phyloP scores from a whole-genome alignment of 2,888 invertebrate species.

The Ormyrus pomaceus region DNA sequence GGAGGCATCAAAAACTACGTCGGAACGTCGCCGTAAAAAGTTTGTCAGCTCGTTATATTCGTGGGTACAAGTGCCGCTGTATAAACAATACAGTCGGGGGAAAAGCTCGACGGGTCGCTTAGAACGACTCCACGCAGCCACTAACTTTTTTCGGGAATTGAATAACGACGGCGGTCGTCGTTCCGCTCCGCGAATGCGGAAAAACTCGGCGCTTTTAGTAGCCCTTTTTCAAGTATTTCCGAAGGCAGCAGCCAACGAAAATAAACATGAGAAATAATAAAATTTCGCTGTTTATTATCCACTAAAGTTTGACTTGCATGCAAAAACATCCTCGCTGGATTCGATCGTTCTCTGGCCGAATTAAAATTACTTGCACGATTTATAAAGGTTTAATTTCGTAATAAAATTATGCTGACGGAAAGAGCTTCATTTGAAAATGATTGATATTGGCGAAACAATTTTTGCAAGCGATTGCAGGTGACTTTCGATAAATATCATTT shows the following conservation, averaged over 20 bases:
- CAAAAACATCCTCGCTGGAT: too few relatives aligned
- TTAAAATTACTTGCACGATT: too few relatives aligned
- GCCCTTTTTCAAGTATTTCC: conserved; percentile 4
- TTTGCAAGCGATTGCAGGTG: too few relatives aligned
- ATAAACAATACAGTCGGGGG: conserved; percentile 30
- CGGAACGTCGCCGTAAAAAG: conserved; percentile 38
- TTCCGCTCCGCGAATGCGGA: background rate
- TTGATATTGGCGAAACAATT: too few relatives aligned
- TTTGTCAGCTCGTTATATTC: conserved; percentile 53
- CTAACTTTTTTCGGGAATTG: conserved; percentile 39
- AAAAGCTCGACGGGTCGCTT: conserved; percentile 7
- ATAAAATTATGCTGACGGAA: too few relatives aligned
- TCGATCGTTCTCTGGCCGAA: too few relatives aligned
- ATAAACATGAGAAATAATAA: background rate
- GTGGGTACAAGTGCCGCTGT: background rate
- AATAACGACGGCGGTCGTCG: conserved; percentile 17
- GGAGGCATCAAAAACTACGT: background rate
- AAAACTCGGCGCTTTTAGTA: background rate
- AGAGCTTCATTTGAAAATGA: too few relatives aligned
- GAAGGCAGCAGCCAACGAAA: background rate
- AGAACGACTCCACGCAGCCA: conserved; percentile 9
- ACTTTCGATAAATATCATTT: background rate
- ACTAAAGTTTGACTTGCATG: too few relatives aligned
- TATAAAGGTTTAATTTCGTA: too few relatives aligned
- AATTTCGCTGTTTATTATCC: background rate